Conservation (phyloP, 2,888 invertebrate species). For the Trissolcus brochymenae region DNA sequence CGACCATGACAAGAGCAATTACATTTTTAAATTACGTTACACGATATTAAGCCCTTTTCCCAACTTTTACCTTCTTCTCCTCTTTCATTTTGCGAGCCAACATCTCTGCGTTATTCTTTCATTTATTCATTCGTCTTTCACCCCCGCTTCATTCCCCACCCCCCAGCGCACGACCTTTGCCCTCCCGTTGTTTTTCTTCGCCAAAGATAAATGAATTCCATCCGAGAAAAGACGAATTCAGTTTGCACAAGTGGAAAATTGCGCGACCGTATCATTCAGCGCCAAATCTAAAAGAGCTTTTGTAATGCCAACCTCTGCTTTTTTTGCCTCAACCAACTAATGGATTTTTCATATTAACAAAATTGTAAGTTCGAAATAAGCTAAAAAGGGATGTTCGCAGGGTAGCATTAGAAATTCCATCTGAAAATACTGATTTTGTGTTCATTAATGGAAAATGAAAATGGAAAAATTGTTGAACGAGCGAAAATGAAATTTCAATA, state of each 20-base stretch:
- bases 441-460: too few relatives aligned
- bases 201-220: constrained; percentile 37
- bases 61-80: constrained; percentile 43
- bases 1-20: constrained; percentile 75
- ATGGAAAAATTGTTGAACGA: too few relatives aligned
- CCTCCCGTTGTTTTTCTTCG: constrained; percentile 22
- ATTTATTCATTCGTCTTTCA: constrained; percentile 31
- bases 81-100: constrained; percentile 14
- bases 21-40: constrained; percentile 76
- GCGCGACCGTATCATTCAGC: neutral
- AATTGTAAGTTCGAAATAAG: neutral
- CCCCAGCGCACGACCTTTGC: constrained; percentile 1
- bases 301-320: too few relatives aligned
- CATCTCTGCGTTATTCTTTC: constrained; percentile 38
- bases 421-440: too few relatives aligned
- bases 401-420: too few relatives aligned
- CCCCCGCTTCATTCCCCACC: neutral
- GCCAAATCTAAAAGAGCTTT: constrained; percentile 1
- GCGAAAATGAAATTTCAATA: neutral
- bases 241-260: constrained; percentile 7
- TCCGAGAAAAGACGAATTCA: constrained; percentile 4
- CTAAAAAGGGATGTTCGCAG: constrained; percentile 4
- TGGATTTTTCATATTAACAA: constrained; percentile 24
- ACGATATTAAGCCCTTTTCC: constrained; percentile 72
- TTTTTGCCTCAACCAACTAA: neutral